A percentile compares a stretch with the other conserved stretches of the same genome.
phyloP scores from a whole-genome alignment of 2,888 invertebrate species.

The Melinaea marsaeus region DNA sequence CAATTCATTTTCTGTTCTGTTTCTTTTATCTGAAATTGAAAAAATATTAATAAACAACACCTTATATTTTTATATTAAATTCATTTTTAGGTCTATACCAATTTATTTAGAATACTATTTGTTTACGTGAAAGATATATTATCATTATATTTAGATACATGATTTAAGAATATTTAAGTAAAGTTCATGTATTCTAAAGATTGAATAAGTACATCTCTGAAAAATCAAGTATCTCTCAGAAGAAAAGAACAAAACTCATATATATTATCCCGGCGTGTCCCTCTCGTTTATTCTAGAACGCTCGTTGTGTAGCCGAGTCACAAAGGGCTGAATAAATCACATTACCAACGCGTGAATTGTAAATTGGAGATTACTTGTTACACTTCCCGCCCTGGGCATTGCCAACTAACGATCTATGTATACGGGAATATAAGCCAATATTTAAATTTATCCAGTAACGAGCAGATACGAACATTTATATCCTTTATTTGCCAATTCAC shows the following conservation, averaged over 20 bases:
- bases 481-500: too few relatives aligned
- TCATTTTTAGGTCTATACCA: not conserved
- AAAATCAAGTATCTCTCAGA: too few relatives aligned
- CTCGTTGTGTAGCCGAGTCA: constrained; percentile 34
- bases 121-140: not conserved
- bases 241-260: too few relatives aligned
- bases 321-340: constrained; percentile 74
- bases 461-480: too few relatives aligned
- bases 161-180: too few relatives aligned
- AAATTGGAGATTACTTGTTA: constrained; percentile 76
- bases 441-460: not conserved
- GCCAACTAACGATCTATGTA: constrained; percentile 31
- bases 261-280: too few relatives aligned
- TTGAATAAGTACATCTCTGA: too few relatives aligned
- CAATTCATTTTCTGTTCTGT: constrained; percentile 28
- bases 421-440: constrained; percentile 14
- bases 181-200: too few relatives aligned
- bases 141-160: not conserved
- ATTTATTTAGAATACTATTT: not conserved
- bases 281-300: too few relatives aligned
- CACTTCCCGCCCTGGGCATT: constrained; percentile 46
- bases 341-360: constrained; percentile 76
- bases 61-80: not conserved
- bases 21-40: constrained; percentile 24
- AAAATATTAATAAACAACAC: constrained; percentile 9